Base-by-base conservation (phyloP, 2,888 invertebrate genomes). In the Dynastes hyllus region DNA sequence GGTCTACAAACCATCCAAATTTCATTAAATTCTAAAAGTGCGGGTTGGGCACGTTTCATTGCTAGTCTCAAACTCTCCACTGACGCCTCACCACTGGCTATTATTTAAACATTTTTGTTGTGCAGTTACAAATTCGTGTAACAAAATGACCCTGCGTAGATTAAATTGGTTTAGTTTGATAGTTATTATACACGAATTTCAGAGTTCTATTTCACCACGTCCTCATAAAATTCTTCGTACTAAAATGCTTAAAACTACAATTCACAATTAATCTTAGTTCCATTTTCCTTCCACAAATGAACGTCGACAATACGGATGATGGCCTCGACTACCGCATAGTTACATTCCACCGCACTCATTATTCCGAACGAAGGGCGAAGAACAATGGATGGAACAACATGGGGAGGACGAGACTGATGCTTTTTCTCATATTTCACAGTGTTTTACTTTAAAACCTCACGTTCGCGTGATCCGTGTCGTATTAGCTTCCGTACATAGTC, bases 391-490 rank as follows among this genome's bases (percentile, higher is more conserved):
- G 61, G 9, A 27, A 29, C 29, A 32, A 32, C 8, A 32, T 32
- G 11, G 32, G 29, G 5, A 63, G 2, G 6, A 9, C 2, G 29
- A 63, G 29, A 63, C 27, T 1, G 63, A 63, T 32, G 32, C 63
- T 32, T 63, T 37, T 69, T 51, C 69, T 69, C 69, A 50, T 69
- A 69, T 51, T 69, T 50, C 51, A 11, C 69, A 27, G 27, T 69
- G 51, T 51, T 69, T 51, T 50, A 69, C 29, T 51, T 69, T 69
- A 69, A 27, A 69, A 51, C 51, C 69, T 69, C 69, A 69, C 69
- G 69, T 69, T 11, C 29, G 51, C 8, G 16, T 13, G 29, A 29
- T 51, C 40, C 16, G 63, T 29, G 5, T 13, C 22, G 55, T 58
- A 58, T 58, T 58, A 45, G 45, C 55, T 58, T 8, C 55, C 5